phyloP scores from a whole-genome alignment of 2,797 vertebrate genomes.

The Poeciliopsis gracilis region DNA sequence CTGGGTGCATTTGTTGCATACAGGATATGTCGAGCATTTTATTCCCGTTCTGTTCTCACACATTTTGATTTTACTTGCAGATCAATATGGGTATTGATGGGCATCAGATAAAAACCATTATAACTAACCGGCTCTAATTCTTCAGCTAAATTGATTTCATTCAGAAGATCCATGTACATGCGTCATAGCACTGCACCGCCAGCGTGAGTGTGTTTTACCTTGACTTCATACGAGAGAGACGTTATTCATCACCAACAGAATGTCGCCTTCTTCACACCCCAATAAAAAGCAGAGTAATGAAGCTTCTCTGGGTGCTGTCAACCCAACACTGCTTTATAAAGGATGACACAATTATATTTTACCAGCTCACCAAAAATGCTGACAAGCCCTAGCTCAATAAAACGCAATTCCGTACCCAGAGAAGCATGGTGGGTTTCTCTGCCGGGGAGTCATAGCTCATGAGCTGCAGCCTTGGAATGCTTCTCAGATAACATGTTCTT shows the following conservation, averaged over 20 bases:
- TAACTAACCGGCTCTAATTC: conserved; percentile 74
- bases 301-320: conserved; percentile 81
- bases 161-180: conserved; percentile 79
- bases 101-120: conserved; percentile 77
- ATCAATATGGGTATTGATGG: conserved; percentile 77
- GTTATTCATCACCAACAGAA: conserved; percentile 80
- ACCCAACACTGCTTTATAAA: conserved; percentile 83
- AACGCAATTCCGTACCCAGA: conserved; percentile 75
- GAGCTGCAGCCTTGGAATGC: conserved; percentile 53
- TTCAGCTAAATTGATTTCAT: conserved; percentile 80
- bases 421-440: conserved; percentile 55
- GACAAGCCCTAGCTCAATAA: conserved; percentile 83
- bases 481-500: conserved; percentile 53
- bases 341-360: conserved; percentile 87
- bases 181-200: conserved; percentile 53
- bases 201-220: conserved; percentile 79
- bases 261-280: conserved; percentile 78
- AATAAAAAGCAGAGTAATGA: conserved; percentile 85
- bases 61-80: conserved; percentile 54
- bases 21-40: conserved; percentile 35
- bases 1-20: conserved; percentile 37
- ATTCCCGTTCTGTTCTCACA: conserved; percentile 45
- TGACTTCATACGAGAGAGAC: conserved; percentile 77
- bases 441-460: conserved; percentile 73
- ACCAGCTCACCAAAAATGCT: conserved; percentile 84